A percentile compares a stretch with the other conserved stretches of the same genome.
Conservation (phyloP, 2,888 invertebrate species). For the Tyria jacobaeae region DNA sequence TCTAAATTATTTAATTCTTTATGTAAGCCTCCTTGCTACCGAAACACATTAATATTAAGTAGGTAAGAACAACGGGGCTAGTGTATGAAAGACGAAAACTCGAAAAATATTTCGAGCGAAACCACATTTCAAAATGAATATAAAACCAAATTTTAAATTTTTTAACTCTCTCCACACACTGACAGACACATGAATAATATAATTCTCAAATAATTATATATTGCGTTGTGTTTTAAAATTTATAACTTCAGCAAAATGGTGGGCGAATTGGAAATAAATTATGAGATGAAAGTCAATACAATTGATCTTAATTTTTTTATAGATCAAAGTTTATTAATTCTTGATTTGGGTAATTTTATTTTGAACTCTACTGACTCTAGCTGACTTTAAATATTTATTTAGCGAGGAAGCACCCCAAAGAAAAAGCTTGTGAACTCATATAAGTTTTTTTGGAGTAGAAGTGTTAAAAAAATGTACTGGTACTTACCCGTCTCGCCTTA, state of each 20-base stretch:
- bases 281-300: slow-evolving; percentile 3
- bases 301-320: not conserved
- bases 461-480: not conserved
- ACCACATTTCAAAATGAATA: too few species aligned
- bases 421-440: not conserved
- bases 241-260: not conserved
- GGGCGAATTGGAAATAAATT: not conserved
- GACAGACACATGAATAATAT: not conserved
- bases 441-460: not conserved
- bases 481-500: slow-evolving; percentile 93
- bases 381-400: too few species aligned
- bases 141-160: not conserved
- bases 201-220: slow-evolving; percentile 3
- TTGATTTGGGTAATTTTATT: too few species aligned
- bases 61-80: not conserved
- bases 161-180: slow-evolving; percentile 1
- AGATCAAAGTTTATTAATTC: not conserved
- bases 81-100: not conserved
- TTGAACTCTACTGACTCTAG: too few species aligned
- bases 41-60: not conserved
- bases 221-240: not conserved
- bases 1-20: too few species aligned
- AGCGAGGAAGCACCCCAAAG: too few species aligned
- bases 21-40: not conserved
- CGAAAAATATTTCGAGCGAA: not conserved